Conservation (phyloP, 2,113 vertebrate genomes). For the Psilopsiagon aurifrons region DNA sequence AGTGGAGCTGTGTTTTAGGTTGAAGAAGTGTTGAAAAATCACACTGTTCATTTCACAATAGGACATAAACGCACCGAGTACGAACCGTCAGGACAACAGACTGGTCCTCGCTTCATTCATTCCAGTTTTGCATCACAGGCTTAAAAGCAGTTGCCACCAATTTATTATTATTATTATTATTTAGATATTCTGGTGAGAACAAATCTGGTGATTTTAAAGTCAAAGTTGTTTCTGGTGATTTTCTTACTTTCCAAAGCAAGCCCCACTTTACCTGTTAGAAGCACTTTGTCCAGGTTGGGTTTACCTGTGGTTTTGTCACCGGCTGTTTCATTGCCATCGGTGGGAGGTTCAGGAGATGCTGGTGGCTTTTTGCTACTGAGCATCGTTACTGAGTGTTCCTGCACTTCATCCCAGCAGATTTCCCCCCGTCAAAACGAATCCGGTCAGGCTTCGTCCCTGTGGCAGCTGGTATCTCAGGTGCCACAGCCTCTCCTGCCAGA, state of each 20-base stretch:
- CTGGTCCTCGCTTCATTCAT: background rate
- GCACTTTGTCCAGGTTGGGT: background rate
- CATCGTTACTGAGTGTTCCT: background rate
- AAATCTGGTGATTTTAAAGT: background rate
- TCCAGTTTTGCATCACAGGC: background rate
- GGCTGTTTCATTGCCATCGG: rapidly evolving
- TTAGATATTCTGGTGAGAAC: background rate
- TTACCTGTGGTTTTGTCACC: background rate
- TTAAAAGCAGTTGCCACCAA: background rate
- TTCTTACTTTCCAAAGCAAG: background rate
- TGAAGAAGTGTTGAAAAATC: background rate
- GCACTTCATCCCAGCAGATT: background rate
- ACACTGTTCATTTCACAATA: background rate
- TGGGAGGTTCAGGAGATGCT: background rate
- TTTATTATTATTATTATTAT: too few species aligned
- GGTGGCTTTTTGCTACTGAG: background rate
- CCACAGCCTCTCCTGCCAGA: background rate
- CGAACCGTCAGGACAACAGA: background rate
- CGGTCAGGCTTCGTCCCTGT: background rate
- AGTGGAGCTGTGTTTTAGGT: background rate
- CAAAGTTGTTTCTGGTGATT: background rate
- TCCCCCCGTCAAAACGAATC: background rate
- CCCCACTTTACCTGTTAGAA: background rate
- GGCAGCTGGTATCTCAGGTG: background rate
- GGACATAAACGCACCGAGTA: background rate